Evolutionary conservation across 1,140 invertebrate species (phyloP), one percentile per base, ranked within the genome.

Genomic region (Planococcus citri): DNA sequence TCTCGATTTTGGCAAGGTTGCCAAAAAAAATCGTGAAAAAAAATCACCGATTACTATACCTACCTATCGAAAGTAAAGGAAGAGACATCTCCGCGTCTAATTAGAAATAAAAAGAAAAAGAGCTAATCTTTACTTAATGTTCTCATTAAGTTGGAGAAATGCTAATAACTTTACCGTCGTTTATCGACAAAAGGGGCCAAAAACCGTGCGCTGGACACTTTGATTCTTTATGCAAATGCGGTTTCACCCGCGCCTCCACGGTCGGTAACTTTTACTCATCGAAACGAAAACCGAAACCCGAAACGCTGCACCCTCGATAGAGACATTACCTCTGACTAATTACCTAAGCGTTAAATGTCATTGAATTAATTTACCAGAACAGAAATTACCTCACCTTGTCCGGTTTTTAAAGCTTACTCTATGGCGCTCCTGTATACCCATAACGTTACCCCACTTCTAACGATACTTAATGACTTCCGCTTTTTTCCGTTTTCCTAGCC

Each of bases 161-260:
- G 41, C 41, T 51, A 51, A 51, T 51, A 51, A 51, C 41, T 51
- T 51, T 51, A 51, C 41, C 41, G 41, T 51, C 41, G 41, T 51
- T 51, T 51, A 51, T 51, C 60, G 25, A 64, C 21, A 64, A 64
- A 20, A 27, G 60, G 25, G 60, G 60, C 25, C 60, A 64, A 64
- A 64, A 64, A 64, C 21, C 17, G 60, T 64, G 25, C 21, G 60
- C 60, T 27, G 60, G 60, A 64, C 60, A 64, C 60, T 64, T 64
- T 64, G 60, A 64, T 64, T 64, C 60, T 64, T 64, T 64, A 64
- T 64, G 60, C 60, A 64, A 64, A 64, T 64, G 60, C 60, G 60
- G 60, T 64, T 58, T 64, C 25, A 1, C 20, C 8, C 25, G 21
- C 60, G 22, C 17, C 4, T 4, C 17, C n/a, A n/a, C n/a, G n/a